phyloP scores from a whole-genome alignment of 2,888 invertebrate genomes.

The Brachypterus glaber region DNA sequence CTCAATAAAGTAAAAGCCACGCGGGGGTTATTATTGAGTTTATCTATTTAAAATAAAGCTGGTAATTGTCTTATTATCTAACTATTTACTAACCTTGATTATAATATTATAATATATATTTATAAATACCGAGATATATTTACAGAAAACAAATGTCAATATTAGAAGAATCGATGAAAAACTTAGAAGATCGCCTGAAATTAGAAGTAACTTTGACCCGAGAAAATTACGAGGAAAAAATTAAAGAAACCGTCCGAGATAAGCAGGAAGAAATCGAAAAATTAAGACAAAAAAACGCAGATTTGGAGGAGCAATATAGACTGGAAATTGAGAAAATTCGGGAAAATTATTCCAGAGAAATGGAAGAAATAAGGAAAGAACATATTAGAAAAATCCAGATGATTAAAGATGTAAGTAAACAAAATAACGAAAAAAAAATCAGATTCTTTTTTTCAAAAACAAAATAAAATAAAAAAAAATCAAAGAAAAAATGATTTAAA shows the following conservation, averaged over 20 bases:
- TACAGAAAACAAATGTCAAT: slow-evolving; percentile 50
- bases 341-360: slow-evolving; percentile 44
- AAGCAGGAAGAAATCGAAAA: slow-evolving; percentile 30
- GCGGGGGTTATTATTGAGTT: too few relatives aligned
- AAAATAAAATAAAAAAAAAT: too few relatives aligned
- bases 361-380: slow-evolving; percentile 44
- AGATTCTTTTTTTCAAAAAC: too few relatives aligned
- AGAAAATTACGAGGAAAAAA: slow-evolving; percentile 45
- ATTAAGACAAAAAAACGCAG: slow-evolving; percentile 33
- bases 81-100: neutral
- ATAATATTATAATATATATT: too few relatives aligned
- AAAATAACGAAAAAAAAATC: too few relatives aligned
- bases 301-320: slow-evolving; percentile 28
- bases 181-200: slow-evolving; percentile 51
- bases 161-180: slow-evolving; percentile 46
- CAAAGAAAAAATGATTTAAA: too few relatives aligned
- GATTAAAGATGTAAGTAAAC: too few relatives aligned
- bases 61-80: slow-evolving; percentile 1
- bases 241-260: slow-evolving; percentile 30
- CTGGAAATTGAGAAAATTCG: slow-evolving; percentile 42
- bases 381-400: too few relatives aligned
- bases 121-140: slow-evolving; percentile 14
- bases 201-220: slow-evolving; percentile 47
- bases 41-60: slow-evolving; percentile 5
- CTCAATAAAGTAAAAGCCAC: too few relatives aligned